Conservation (phyloP, 2,113 vertebrate genomes). For the Peromyscus polionotus region DNA sequence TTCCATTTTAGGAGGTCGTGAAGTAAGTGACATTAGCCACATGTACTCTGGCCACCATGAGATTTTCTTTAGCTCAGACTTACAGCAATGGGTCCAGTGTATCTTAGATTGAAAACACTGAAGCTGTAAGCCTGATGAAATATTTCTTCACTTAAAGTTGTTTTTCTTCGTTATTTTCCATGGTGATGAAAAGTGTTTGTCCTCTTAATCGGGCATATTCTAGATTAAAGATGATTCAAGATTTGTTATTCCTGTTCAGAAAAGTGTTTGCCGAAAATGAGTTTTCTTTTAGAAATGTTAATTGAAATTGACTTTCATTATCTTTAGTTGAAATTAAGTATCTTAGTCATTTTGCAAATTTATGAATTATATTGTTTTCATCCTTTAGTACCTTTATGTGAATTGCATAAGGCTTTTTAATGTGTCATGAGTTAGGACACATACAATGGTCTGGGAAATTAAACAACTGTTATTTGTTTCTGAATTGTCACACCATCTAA, state of each 20-base stretch:
- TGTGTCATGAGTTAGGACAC: neutral
- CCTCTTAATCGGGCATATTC: neutral
- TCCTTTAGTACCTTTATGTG: neutral
- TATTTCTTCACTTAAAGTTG: neutral
- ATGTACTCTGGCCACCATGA: neutral
- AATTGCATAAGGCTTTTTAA: constrained; percentile 30
- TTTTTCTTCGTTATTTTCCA: neutral
- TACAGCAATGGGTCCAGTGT: neutral
- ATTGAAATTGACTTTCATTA: constrained; percentile 25
- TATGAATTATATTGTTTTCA: neutral
- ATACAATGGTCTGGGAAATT: constrained; percentile 29
- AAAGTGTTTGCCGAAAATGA: neutral
- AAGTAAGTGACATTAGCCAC: neutral
- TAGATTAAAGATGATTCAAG: neutral
- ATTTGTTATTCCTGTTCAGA: neutral
- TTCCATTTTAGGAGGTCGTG: neutral
- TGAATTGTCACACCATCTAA: neutral
- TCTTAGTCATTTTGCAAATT: neutral
- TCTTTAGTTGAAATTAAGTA: constrained; percentile 31
- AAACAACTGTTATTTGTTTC: constrained; percentile 34
- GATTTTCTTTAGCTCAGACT: neutral
- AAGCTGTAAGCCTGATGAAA: neutral
- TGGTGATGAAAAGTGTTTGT: neutral
- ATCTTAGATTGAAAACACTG: neutral
- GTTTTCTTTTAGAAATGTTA: constrained; percentile 12